Evolutionary conservation across 1,140 invertebrate genomes (phyloP).

Genomic region (Arctopsyche grandis): DNA sequence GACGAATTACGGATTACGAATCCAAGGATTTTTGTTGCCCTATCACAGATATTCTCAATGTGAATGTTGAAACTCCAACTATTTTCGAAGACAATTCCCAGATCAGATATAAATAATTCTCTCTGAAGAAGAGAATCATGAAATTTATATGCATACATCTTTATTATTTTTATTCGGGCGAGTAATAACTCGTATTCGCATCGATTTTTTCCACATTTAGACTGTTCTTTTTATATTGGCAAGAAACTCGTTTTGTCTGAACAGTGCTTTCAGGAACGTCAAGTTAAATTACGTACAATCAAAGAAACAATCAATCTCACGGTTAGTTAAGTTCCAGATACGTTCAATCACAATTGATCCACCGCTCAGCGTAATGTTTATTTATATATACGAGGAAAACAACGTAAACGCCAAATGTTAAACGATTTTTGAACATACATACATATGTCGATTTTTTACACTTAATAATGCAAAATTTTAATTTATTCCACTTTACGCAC

Average conservation of each 20-base stretch:
- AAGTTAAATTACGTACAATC: conserved; percentile 46
- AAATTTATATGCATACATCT: too few species aligned
- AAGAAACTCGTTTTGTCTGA: conserved; percentile 25
- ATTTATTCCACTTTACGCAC: background rate
- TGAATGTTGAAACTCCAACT: too few species aligned
- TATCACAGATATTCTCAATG: too few species aligned
- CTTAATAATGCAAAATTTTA: background rate
- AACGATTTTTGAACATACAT: background rate
- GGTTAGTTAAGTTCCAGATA: conserved; percentile 50
- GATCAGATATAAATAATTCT: too few species aligned
- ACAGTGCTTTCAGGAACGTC: conserved; percentile 22
- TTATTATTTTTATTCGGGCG: too few species aligned
- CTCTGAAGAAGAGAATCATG: too few species aligned
- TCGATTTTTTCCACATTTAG: background rate
- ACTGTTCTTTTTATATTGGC: background rate
- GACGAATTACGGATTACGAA: too few species aligned
- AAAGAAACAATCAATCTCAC: conserved; percentile 49
- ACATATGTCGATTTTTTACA: background rate
- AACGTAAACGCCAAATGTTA: background rate
- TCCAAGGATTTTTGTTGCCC: too few species aligned
- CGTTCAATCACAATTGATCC: conserved; percentile 33
- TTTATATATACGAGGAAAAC: conserved; percentile 14
- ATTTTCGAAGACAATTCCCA: too few species aligned
- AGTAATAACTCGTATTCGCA: too few species aligned
- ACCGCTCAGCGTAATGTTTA: conserved; percentile 5